phyloP scores from a whole-genome alignment of 2,113 vertebrate genomes.

The Gila orcuttii region DNA sequence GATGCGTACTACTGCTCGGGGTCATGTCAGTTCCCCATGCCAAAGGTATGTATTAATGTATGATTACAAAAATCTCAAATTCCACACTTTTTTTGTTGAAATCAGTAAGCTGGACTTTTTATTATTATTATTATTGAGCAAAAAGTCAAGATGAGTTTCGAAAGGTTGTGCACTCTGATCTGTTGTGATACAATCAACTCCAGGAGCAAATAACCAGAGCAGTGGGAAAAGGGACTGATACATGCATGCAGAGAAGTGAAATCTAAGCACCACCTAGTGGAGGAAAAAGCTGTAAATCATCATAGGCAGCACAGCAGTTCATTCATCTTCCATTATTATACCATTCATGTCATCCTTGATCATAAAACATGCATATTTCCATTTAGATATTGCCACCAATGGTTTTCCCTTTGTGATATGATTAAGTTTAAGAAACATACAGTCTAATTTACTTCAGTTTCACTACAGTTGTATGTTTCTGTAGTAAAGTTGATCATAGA shows the following conservation, averaged over 20 bases:
- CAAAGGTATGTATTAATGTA: constrained; percentile 81
- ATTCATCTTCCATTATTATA: constrained; percentile 1
- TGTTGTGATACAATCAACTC: background rate
- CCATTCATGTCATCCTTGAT: background rate
- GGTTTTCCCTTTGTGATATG: background rate
- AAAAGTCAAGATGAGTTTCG: background rate
- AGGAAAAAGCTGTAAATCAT: background rate
- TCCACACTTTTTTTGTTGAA: background rate
- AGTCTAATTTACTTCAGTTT: background rate
- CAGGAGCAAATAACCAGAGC: background rate
- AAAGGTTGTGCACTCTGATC: background rate
- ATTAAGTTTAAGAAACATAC: background rate
- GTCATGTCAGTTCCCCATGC: constrained; percentile 97
- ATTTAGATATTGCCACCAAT: background rate
- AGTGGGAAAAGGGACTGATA: background rate
- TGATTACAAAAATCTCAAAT: background rate
- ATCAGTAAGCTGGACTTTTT: background rate
- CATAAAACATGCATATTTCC: background rate
- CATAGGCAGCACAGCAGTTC: background rate
- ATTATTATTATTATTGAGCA: background rate
- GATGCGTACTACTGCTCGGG: constrained; percentile 96
- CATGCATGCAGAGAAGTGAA: background rate
- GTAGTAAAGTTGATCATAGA: background rate
- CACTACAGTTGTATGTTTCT: background rate
- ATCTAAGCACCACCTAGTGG: constrained; percentile 51